Conservation (phyloP, 1,140 invertebrate species). For the Cryptotermes secundus region DNA sequence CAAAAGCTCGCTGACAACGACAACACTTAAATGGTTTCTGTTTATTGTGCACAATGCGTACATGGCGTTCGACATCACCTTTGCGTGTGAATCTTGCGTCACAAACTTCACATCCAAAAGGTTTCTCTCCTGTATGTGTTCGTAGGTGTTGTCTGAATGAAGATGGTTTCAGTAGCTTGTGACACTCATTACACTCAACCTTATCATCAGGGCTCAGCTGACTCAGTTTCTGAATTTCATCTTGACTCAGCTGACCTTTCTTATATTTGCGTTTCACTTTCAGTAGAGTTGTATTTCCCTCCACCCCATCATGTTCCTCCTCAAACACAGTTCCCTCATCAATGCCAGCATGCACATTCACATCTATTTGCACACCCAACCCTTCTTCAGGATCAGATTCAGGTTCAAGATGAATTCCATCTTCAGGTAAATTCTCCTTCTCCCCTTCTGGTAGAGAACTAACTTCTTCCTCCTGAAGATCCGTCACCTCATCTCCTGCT, state of each 20-base stretch:
- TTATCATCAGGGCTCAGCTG: conserved; percentile 34
- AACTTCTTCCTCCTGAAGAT: conserved; percentile 23
- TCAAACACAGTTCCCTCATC: conserved; percentile 22
- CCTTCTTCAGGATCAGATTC: conserved; percentile 26
- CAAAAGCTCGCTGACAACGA: conserved; percentile 38
- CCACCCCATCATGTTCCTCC: conserved; percentile 1
- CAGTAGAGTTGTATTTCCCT: neutral
- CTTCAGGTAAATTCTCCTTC: conserved; percentile 31
- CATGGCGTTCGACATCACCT: conserved; percentile 43
- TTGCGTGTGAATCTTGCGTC: conserved; percentile 45
- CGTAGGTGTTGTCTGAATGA: conserved; percentile 54
- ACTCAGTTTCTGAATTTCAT: conserved; percentile 28
- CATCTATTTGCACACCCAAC: neutral
- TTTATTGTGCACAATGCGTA: conserved; percentile 41
- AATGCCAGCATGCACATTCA: conserved; percentile 8
- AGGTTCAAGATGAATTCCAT: conserved; percentile 19
- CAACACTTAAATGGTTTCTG: conserved; percentile 39
- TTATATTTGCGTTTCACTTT: conserved; percentile 27
- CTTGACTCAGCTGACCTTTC: conserved; percentile 22
- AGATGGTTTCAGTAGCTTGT: conserved; percentile 42
- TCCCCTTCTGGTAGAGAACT: conserved; percentile 30
- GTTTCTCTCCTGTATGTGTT: conserved; percentile 74
- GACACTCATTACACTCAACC: conserved; percentile 42
- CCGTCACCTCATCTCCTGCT: neutral
- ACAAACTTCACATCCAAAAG: conserved; percentile 70